Conservation (phyloP, 2,797 vertebrate genomes). For the Sylvilagus floridanus region DNA sequence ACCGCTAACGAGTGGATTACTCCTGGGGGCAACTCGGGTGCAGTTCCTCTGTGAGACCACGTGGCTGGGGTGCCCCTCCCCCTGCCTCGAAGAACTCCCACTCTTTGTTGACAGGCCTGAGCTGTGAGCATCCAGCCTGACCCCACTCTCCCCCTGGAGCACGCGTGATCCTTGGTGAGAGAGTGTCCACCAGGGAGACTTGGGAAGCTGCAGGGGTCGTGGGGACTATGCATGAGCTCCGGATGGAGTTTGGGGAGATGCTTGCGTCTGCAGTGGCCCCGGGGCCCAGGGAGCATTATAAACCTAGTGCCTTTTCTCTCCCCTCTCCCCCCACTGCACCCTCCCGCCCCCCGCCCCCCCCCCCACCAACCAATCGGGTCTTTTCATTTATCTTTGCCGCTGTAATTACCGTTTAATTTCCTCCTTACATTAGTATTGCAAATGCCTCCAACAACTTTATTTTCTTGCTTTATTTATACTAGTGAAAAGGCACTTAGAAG, state of each 20-base stretch:
- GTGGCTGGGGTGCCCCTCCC: not conserved
- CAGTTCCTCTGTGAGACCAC: not conserved
- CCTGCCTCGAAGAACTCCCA: not conserved
- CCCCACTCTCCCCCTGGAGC: no score
- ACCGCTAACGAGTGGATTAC: not conserved
- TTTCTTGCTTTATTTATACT: constrained; percentile 78
- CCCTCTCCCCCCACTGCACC: not conserved
- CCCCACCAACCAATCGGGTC: not conserved
- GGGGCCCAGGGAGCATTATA: not conserved
- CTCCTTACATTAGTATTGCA: constrained; percentile 75
- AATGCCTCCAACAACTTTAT: constrained; percentile 76
- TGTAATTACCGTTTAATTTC: constrained; percentile 78
- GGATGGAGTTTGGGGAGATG: no score
- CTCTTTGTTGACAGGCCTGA: not conserved
- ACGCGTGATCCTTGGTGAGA: not conserved
- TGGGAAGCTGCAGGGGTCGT: not conserved
- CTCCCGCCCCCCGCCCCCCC: no score
- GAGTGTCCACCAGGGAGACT: not conserved
- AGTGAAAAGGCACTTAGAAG: constrained; percentile 77
- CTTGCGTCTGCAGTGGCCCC: not conserved
- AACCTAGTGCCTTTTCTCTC: not conserved
- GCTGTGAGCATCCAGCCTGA: not conserved
- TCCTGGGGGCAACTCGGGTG: not conserved
- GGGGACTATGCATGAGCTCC: not conserved
- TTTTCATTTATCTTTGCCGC: constrained; percentile 67